Evolutionary conservation across 2,113 vertebrate genomes (phyloP), one percentile per base, ranked within the genome.

Genomic region (Callithrix jacchus): DNA sequence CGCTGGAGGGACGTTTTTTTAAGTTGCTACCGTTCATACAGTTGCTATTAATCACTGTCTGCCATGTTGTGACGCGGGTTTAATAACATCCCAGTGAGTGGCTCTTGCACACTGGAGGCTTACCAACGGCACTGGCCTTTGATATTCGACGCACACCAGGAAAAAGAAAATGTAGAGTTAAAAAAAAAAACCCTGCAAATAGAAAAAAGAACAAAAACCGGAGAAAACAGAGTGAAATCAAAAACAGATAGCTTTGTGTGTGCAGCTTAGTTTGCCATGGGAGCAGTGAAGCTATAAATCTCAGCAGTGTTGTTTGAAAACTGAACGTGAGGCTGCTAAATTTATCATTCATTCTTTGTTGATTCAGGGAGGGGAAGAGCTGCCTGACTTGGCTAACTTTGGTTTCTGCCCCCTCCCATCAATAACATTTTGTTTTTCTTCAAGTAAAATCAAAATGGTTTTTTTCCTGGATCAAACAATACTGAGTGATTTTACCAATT

Each of bases 141-240:
- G 99, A 99, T 99, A 99, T 99, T 99, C 98, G 97, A 99, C 98
- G 99, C 99, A 99, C 99, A 99, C 98, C 98, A 99, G 98, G 98
- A 98, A 98, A 99, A 99, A 99, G 99, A 98, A 99, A 99, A 99
- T 98, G 98, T 98, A 98, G 98, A 98, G 98, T 98, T 96, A 97
- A 96, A 98, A 97, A 95, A 83, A 71, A 84, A 89, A 89, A 91
- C 94, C 82, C 96, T 98, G 97, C 98, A 98, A 98, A 98, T 97
- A 96, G 98, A 97, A 98, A 85, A 98, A 99, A 98, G 98, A 98
- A 99, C 98, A 98, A 99, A 98, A 98, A 98, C 93, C 97, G 89
- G 95, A 98, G 97, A 96, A 98, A 98, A 98, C 89, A 95, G 95
- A 98, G 97, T 97, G 98, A 98, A 99, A 99, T 99, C 98, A 99